These are phyloP conservation scores for Pangasius sanitwongsei DNA, from an alignment of 2,797 vertebrate genomes.

Conservation along the genomic window DNA sequence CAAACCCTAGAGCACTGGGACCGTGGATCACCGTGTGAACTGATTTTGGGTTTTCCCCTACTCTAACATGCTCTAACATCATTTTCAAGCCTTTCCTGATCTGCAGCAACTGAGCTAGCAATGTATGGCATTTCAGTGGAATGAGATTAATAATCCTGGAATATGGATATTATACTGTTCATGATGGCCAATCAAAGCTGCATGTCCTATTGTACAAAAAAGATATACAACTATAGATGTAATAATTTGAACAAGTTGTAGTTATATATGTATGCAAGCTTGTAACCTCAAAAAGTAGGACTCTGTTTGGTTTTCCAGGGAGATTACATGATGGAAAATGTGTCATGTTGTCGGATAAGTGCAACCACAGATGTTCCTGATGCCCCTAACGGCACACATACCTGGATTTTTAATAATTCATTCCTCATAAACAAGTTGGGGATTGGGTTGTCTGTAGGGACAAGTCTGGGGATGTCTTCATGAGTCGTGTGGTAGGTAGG, in stretches of 20 bases:
- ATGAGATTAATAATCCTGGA: not conserved
- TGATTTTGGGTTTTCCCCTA: too few relatives aligned
- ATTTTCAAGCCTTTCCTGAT: too few relatives aligned
- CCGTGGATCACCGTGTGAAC: too few relatives aligned
- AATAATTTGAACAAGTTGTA: not conserved
- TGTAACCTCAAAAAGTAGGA: not conserved
- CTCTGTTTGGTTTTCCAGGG: slow-evolving; percentile 7
- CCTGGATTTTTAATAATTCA: slow-evolving; percentile 38
- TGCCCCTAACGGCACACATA: slow-evolving; percentile 21
- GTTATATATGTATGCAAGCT: not conserved
- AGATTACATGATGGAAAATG: slow-evolving; percentile 53
- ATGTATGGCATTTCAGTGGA: not conserved
- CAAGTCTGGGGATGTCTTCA: slow-evolving; percentile 52
- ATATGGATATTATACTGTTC: not conserved
- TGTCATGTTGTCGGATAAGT: slow-evolving; percentile 58
- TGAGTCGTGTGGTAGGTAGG: slow-evolving; percentile 24
- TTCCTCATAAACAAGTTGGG: slow-evolving; percentile 41
- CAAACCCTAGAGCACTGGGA: too few relatives aligned
- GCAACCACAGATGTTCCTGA: slow-evolving; percentile 67
- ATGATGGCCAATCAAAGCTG: not conserved
- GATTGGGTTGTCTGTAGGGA: slow-evolving; percentile 30
- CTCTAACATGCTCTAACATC: too few relatives aligned
- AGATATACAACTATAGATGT: not conserved
- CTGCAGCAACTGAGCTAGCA: not conserved
- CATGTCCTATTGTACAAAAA: not conserved